Percentiles rank a stretch among this genome's conserved stretches.
Conservation (phyloP, 2,888 invertebrate species). For the Herminia tarsipennalis region DNA sequence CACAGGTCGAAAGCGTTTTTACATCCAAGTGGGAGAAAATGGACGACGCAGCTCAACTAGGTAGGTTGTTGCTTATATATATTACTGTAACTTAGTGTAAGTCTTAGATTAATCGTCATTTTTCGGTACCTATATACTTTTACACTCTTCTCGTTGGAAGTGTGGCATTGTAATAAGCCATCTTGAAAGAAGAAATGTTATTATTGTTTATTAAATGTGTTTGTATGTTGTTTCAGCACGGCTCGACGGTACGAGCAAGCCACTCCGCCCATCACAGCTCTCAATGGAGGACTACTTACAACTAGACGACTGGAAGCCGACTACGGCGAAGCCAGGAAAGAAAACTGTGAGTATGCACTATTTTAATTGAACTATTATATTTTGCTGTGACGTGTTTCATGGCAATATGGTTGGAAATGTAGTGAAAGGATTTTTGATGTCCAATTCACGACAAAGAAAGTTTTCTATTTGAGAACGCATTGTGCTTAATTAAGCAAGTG, state of each 20-base stretch:
- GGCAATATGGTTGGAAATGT: conserved; percentile 49
- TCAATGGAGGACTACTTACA: conserved; percentile 98
- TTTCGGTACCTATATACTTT: background rate
- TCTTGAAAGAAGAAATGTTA: background rate
- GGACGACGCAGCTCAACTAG: conserved; percentile 93
- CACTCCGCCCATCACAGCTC: conserved; percentile 88
- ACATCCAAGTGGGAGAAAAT: conserved; percentile 93
- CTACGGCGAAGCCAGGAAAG: conserved; percentile 89
- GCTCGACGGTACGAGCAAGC: conserved; percentile 95
- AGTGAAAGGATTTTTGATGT: conserved; percentile 16
- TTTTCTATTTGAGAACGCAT: conserved; percentile 28
- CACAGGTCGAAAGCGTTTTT: conserved; percentile 82
- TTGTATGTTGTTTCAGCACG: conserved; percentile 89
- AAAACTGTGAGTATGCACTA: conserved; percentile 90
- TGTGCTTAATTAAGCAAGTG: too few species aligned
- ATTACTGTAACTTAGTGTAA: conserved; percentile 13
- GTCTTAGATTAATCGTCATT: background rate
- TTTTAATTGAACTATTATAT: background rate
- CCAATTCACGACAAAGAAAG: conserved; percentile 17
- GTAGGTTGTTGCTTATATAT: conserved; percentile 86
- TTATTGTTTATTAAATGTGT: conserved; percentile 31
- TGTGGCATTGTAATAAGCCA: too few species aligned
- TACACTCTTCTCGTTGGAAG: too few species aligned
- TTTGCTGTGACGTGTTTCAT: conserved; percentile 7
- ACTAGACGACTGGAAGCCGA: conserved; percentile 91